Base-by-base conservation (phyloP, 1,140 invertebrate genomes). In the Aradophagus sp. region DNA sequence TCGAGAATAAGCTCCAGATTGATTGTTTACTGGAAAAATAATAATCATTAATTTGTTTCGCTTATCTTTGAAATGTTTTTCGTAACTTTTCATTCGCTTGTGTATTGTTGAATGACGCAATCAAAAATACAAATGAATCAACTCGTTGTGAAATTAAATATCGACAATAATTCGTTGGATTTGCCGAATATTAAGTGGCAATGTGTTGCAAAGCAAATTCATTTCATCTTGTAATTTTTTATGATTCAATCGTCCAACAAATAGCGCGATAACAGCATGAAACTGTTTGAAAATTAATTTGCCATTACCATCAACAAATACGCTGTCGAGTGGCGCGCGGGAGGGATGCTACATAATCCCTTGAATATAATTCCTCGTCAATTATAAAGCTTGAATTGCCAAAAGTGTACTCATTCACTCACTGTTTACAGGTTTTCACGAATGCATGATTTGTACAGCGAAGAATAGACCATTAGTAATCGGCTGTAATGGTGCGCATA, bases 271-370 rank as follows among this genome's bases (percentile, higher is more conserved):
- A 73, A 70, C 53, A 45, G 35, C 47, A 45, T 29, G 15, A 65
- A 62, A 39, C 74, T 75, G 56, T 74, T 78, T 63, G 68, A 74
- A 71, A 77, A 78, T 75, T 78, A 78, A 78, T 78, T 78, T 59
- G 62, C 68, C 68, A 77, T 77, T 78, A 75, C 66, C 73, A 65
- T 61, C 70, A 75, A 74, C 75, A 73, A 74, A 77, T 63, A 74
- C 66, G 45, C 47, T 35, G 29, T 55, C 38, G 35, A 66, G 44
- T 53, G 44, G 39, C 52, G 41, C 53, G 31, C 48, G 62, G 50
- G 65, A 69, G 71, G 67, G 74, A 75, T 78, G 71, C 74, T 74
- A 73, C 74, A 77, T 77, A 75, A 76, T 74, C 65, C 71, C 34
- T 50, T 31, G 68, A 70, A 72, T 67, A 63, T 75, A 72, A 78